Percentiles rank a stretch among this genome's conserved stretches.
Conservation (phyloP, 2,888 invertebrate genomes). For the Gibbula magus region DNA sequence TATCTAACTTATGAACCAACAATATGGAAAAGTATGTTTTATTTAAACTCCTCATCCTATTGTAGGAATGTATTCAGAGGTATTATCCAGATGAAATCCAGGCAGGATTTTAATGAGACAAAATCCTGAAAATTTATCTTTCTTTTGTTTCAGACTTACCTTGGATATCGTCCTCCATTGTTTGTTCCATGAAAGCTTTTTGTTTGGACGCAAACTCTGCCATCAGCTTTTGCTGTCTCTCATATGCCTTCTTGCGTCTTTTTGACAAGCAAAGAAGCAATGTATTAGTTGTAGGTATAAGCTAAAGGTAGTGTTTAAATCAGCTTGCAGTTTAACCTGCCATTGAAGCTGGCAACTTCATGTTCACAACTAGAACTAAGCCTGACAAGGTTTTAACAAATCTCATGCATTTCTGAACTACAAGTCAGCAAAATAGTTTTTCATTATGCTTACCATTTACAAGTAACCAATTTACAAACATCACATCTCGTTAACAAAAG, state of each 20-base stretch:
- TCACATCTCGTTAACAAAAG: too few relatives aligned
- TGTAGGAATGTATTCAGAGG: background rate
- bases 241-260: conserved; percentile 79
- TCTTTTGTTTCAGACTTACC: conserved; percentile 1
- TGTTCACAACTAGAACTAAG: too few relatives aligned
- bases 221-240: conserved; percentile 93
- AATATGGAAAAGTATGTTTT: background rate
- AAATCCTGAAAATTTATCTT: background rate
- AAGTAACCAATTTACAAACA: too few relatives aligned
- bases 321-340: too few relatives aligned
- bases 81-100: background rate
- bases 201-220: conserved; percentile 93
- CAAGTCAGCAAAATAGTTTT: too few relatives aligned
- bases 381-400: too few relatives aligned
- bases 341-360: too few relatives aligned
- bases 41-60: background rate
- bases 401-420: too few relatives aligned
- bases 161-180: conserved; percentile 59
- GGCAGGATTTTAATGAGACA: too few relatives aligned
- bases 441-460: too few relatives aligned
- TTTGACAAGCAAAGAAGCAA: background rate
- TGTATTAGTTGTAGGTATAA: background rate
- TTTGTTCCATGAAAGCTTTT: conserved; percentile 90
- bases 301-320: background rate
- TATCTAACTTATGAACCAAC: background rate